Conservation (phyloP, 1,140 invertebrate genomes). For the Camponotus vicinus region DNA sequence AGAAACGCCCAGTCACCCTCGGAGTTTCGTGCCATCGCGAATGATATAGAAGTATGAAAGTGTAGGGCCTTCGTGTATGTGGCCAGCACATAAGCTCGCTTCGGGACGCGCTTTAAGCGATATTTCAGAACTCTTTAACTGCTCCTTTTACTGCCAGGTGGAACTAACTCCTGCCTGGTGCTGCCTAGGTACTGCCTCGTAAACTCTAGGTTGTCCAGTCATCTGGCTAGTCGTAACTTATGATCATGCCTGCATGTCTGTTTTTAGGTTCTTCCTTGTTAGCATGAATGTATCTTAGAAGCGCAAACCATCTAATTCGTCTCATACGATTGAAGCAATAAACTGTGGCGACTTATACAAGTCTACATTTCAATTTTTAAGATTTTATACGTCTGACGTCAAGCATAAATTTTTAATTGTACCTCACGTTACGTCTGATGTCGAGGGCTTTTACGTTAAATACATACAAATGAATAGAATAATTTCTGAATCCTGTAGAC, state of each 20-base stretch:
- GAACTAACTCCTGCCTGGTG: slow-evolving; percentile 66
- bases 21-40: neutral
- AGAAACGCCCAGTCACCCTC: neutral
- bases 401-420: no score
- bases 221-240: slow-evolving; percentile 71
- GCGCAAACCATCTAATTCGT: neutral
- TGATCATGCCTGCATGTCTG: slow-evolving; percentile 59
- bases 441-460: neutral
- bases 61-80: neutral
- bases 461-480: neutral
- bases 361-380: neutral
- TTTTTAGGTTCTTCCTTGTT: slow-evolving; percentile 72
- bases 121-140: slow-evolving; percentile 69
- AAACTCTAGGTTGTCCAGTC: slow-evolving; percentile 65
- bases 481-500: neutral
- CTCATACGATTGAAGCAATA: neutral
- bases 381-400: neutral
- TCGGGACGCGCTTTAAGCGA: slow-evolving; percentile 56
- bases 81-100: neutral
- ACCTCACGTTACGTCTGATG: no score
- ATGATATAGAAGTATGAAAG: slow-evolving; percentile 4
- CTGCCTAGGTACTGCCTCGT: slow-evolving; percentile 68
- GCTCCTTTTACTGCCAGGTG: slow-evolving; percentile 72
- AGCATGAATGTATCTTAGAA: slow-evolving; percentile 60
- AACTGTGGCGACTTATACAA: neutral